A percentile compares a stretch with the other conserved stretches of the same genome.
phyloP scores from a whole-genome alignment of 2,113 vertebrate genomes.

The Smithornis capensis region DNA sequence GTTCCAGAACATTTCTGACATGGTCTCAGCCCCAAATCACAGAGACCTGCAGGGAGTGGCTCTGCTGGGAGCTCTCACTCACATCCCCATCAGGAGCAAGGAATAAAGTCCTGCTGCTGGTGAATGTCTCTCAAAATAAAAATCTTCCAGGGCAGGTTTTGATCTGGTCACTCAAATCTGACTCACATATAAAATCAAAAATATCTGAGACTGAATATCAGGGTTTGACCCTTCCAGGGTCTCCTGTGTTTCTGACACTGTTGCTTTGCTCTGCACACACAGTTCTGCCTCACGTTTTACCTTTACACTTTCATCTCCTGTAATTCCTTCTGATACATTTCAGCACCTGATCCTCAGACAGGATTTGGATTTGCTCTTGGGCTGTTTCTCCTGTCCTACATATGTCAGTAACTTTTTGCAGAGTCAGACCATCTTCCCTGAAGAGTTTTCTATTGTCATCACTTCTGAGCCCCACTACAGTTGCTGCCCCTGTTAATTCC shows the following conservation, averaged over 20 bases:
- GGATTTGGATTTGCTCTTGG: constrained; percentile 21
- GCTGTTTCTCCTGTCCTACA: constrained; percentile 54
- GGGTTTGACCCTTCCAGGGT: neutral
- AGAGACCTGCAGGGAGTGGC: neutral
- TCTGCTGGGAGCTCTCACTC: neutral
- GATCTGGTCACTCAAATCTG: neutral
- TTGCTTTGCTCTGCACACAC: neutral
- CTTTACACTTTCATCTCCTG: neutral
- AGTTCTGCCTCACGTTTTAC: neutral
- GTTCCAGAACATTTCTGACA: neutral
- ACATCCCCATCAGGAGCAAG: neutral
- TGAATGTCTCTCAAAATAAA: neutral
- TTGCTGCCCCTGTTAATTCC: constrained; percentile 61
- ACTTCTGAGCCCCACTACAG: constrained; percentile 47
- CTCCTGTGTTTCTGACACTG: neutral
- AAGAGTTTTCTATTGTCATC: constrained; percentile 64
- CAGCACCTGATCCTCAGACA: neutral
- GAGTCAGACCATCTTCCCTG: constrained; percentile 57
- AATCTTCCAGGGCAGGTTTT: neutral
- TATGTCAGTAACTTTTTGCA: constrained; percentile 66
- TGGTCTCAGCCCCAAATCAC: neutral
- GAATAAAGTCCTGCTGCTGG: neutral
- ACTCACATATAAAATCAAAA: neutral
- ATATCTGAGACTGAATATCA: neutral
- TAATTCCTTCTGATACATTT: neutral